phyloP scores from a whole-genome alignment of 2,888 invertebrate genomes.

The Epiblema foenella region DNA sequence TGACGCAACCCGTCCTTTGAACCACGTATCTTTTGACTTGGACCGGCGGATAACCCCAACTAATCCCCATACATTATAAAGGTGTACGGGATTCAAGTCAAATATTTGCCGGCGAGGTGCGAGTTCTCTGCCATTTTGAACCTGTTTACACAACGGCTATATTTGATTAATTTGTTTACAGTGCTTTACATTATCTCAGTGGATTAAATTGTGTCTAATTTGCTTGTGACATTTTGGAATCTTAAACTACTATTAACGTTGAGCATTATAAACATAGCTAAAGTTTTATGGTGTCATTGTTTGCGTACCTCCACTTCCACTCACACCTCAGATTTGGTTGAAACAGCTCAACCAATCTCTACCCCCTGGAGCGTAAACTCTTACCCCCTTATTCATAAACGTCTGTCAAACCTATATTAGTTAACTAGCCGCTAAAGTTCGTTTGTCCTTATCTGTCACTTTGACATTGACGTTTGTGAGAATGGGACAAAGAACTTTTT shows the following conservation, averaged over 20 bases:
- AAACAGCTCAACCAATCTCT: too few species aligned
- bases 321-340: too few species aligned
- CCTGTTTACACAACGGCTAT: background rate
- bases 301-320: background rate
- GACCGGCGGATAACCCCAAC: slow-evolving; percentile 12
- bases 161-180: background rate
- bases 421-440: too few species aligned
- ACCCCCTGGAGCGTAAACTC: too few species aligned
- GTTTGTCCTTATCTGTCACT: too few species aligned
- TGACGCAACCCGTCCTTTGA: too few species aligned
- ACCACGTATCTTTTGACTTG: background rate
- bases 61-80: slow-evolving; percentile 43
- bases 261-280: background rate
- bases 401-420: too few species aligned
- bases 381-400: too few species aligned
- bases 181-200: background rate
- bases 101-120: slow-evolving; percentile 37
- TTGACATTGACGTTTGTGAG: too few species aligned
- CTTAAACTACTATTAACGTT: background rate
- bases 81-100: slow-evolving; percentile 33
- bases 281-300: background rate
- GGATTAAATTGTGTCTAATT: background rate
- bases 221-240: background rate
- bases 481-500: too few species aligned
- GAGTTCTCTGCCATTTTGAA: slow-evolving; percentile 21